Base-by-base conservation (phyloP, 2,888 invertebrate species). In the Liodrosophila aerea region DNA sequence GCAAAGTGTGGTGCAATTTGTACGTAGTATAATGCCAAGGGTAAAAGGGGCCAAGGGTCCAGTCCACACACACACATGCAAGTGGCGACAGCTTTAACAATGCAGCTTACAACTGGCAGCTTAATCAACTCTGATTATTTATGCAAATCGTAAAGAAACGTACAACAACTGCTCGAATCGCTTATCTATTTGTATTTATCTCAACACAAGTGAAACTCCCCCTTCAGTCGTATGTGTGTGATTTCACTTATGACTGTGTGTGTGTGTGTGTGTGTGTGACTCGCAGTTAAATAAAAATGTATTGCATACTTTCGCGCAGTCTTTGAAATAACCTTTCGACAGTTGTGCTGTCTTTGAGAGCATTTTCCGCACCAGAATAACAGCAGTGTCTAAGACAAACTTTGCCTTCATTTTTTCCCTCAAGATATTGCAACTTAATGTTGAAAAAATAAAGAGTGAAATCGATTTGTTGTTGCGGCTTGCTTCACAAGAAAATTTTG, bases 281-380 rank as follows among this genome's bases (percentile, higher is more conserved):
- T 45, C 9, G 54, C 56, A 39, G 31, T 49, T 30, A 34, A 43
- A 41, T 46, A 36, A 43, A 15, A 36, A 50, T 69, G 73, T 72
- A 53, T 33, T 61, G 69, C 69, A 62, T 57, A 69, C 47, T 59
- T 77, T 81, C 56, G 76, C 78, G 78, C 72, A 72, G 64, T 65
- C 69, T 75, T 81, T 62, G 62, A 66, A 66, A 69, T 63, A 75
- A 78, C 56, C 57, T 72, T 57, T 22, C 56, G 33, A 37, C 27
- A 46, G 34, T 31, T 18, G 22, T 11, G 22, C 9, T 11, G 15
- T 36, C 34, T 27, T 27, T 30, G 18, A 12, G n/a, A 27, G 37
- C 51, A 29, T 15, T n/a, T n/a, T n/a, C n/a, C n/a, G n/a, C n/a
- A n/a, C n/a, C n/a, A n/a, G n/a, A n/a, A n/a, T n/a, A n/a, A n/a